Conservation (phyloP, 1,140 invertebrate species). For the Eueides isabella region DNA sequence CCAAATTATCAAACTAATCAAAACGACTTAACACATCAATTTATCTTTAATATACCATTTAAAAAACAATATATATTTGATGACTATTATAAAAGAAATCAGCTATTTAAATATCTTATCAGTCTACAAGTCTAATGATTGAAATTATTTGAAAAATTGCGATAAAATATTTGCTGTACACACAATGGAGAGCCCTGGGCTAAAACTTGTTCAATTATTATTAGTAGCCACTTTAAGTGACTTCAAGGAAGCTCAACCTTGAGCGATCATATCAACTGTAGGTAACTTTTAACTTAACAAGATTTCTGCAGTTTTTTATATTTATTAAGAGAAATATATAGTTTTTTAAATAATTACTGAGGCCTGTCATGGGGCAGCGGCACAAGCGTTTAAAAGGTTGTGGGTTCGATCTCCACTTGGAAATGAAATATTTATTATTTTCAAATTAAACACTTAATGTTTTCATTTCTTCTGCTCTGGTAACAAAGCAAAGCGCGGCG, state of each 20-base stretch:
- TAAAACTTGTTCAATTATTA: neutral
- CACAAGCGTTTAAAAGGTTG: too few relatives aligned
- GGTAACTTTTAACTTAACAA: neutral
- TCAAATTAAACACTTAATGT: too few relatives aligned
- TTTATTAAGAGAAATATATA: too few relatives aligned
- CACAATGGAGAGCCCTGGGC: neutral
- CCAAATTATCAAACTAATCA: neutral
- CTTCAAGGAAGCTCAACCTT: neutral
- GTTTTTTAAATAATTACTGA: too few relatives aligned
- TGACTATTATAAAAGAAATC: too few relatives aligned
- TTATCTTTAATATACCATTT: neutral
- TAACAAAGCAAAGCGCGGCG: too few relatives aligned
- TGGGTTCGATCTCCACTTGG: too few relatives aligned
- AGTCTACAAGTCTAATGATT: neutral
- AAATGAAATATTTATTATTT: too few relatives aligned
- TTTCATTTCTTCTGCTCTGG: too few relatives aligned
- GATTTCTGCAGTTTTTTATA: too few relatives aligned
- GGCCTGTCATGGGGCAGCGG: too few relatives aligned
- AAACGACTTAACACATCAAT: neutral
- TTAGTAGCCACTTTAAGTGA: neutral
- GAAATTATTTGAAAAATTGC: neutral
- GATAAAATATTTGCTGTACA: neutral
- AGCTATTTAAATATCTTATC: neutral
- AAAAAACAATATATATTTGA: too few relatives aligned
- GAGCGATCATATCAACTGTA: neutral